Evolutionary conservation across 2,888 invertebrate species (phyloP), one percentile per base, ranked within the genome.

Genomic region (Drosophila paramelanica): DNA sequence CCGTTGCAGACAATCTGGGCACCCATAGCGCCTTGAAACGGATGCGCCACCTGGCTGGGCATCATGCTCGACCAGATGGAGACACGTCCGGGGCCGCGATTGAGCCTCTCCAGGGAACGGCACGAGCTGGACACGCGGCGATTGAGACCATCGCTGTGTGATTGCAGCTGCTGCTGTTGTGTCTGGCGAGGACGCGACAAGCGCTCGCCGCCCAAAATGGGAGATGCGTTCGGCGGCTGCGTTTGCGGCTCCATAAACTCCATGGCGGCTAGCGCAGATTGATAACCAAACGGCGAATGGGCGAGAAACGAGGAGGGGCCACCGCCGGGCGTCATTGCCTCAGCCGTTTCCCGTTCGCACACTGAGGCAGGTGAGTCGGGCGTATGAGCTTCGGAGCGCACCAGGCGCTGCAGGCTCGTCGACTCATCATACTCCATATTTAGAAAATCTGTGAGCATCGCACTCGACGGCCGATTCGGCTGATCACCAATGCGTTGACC

Each of bases 11-110:
- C 94, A 51, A 96, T 93, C 92, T 96, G 96, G 89, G 95, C 96
- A 55, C 96, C 96, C 69, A 96, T 93, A 33, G 96, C 94, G 25
- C 96, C 96, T 66, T 95, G 94, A 90, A 96, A 96, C 1, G 96
- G 96, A 91, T 95, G 94, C 10, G 94, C 93, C 39, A 93, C 91
- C 81, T 92, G 90, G 56, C 93, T 92, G 38, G 94, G 93, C 64
- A 94, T 93, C 61, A 93, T 91, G 57, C 91, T 92, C 1, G 91
- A 90, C 92, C 92, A 93, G 49, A 92, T 92, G 39, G 92, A 93
- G 38, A 93, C 91, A 27, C 91, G 90, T 1, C 92, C 93, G 0
- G 92, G 93, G 1, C 92, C 93, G 2, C 92, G 91, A 67, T 90
- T 92, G 7, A 92, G 81, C 7, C 92, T 92, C 70, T 94, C 94